phyloP scores from a whole-genome alignment of 2,113 vertebrate genomes.

The Centrocercus urophasianus region DNA sequence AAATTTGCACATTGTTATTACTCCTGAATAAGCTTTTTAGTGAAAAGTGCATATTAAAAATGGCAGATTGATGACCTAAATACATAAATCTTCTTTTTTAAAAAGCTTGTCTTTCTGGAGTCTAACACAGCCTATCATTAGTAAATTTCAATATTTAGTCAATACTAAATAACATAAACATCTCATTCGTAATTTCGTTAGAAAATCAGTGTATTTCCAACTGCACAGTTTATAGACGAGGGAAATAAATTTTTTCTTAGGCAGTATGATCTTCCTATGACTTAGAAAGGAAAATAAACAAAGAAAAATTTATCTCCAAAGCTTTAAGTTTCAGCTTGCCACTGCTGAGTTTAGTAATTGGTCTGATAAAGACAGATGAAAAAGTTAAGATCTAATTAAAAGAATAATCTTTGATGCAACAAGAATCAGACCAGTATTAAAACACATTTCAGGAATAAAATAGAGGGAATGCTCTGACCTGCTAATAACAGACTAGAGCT shows the following conservation, averaged over 20 bases:
- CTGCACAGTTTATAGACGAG: not conserved
- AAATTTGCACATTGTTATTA: not conserved
- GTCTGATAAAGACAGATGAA: not conserved
- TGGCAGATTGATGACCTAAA: not conserved
- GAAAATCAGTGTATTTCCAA: not conserved
- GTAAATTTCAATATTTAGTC: conserved; percentile 7
- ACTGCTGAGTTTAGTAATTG: not conserved
- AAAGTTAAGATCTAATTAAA: not conserved
- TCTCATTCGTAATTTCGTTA: not conserved
- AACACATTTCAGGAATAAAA: not conserved
- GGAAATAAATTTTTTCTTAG: not conserved
- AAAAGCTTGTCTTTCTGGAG: not conserved
- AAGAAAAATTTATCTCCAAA: not conserved
- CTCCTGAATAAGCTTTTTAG: not conserved
- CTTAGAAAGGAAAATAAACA: not conserved
- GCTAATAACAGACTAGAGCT: not conserved
- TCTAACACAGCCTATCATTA: not conserved
- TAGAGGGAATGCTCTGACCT: not conserved
- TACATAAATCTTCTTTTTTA: not conserved
- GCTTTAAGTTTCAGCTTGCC: not conserved
- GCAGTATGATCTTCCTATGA: not conserved
- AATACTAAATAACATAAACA: not conserved
- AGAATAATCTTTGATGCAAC: not conserved
- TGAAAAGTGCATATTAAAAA: conserved; percentile 1
- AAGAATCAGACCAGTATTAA: not conserved